phyloP scores from a whole-genome alignment of 2,113 vertebrate species.

The Scopus umbretta region DNA sequence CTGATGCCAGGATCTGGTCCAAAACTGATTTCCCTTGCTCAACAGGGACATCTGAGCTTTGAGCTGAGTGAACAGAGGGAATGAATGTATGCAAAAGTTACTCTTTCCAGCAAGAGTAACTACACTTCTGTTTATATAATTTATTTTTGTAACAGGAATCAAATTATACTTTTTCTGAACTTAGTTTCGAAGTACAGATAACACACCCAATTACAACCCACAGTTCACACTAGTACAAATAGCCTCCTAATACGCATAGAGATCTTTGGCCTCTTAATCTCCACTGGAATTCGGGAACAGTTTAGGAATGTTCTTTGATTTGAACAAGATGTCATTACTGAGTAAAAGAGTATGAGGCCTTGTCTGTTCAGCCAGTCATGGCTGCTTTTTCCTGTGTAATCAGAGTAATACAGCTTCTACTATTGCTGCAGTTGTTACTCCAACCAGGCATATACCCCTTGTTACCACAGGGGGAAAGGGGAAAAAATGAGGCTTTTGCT shows the following conservation, averaged over 20 bases:
- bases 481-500: background rate
- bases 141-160: background rate
- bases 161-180: background rate
- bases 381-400: background rate
- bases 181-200: background rate
- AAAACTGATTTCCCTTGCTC: background rate
- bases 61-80: background rate
- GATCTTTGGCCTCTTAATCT: conserved; percentile 57
- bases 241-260: background rate
- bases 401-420: background rate
- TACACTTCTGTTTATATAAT: background rate
- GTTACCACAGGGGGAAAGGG: background rate
- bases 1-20: background rate
- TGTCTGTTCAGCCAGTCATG: background rate
- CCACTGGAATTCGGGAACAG: conserved; percentile 27
- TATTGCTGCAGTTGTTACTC: background rate
- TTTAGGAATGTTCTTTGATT: conserved; percentile 4
- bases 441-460: background rate
- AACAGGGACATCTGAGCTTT: background rate
- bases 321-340: background rate
- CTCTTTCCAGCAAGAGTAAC: background rate
- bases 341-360: background rate
- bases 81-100: background rate
- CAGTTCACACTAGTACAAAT: background rate
- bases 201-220: background rate